Evolutionary conservation across 2,797 vertebrate genomes (phyloP).

Genomic region (Remorina albescens): DNA sequence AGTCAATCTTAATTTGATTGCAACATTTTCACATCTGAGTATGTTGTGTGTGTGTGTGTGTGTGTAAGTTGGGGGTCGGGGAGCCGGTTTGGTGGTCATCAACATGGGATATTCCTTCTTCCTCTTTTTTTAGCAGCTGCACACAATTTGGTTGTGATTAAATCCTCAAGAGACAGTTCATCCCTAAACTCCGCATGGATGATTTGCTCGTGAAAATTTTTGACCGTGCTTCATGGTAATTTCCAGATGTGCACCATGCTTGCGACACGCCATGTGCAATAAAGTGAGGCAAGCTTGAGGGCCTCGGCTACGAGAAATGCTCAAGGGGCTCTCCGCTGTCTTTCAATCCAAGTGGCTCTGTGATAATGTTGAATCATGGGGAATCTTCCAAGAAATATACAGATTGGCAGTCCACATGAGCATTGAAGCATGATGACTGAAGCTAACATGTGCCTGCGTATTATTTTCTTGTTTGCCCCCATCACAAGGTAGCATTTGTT

Average conservation of each 20-base stretch:
- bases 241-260: slow-evolving; percentile 56
- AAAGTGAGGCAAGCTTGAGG: background rate
- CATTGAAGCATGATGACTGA: background rate
- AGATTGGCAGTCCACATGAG: slow-evolving; percentile 13
- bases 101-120: slow-evolving; percentile 45
- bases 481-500: slow-evolving; percentile 77
- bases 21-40: background rate
- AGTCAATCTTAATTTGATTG: background rate
- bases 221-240: slow-evolving; percentile 55
- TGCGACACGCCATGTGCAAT: slow-evolving; percentile 55
- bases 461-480: slow-evolving; percentile 71
- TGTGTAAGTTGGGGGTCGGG: background rate
- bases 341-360: slow-evolving; percentile 34
- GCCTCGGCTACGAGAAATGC: slow-evolving; percentile 12
- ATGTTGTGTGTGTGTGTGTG: background rate
- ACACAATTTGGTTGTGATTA: slow-evolving; percentile 50
- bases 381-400: slow-evolving; percentile 33
- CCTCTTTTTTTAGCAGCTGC: slow-evolving; percentile 49
- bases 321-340: slow-evolving; percentile 50
- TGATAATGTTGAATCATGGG: slow-evolving; percentile 9
- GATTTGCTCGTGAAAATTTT: slow-evolving; percentile 50
- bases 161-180: slow-evolving; percentile 60
- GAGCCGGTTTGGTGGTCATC: background rate
- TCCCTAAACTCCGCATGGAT: slow-evolving; percentile 70
- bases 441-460: slow-evolving; percentile 34